Percentiles rank a stretch among this genome's conserved stretches.
Conservation (phyloP, 1,140 invertebrate species). For the Aricia agestis region DNA sequence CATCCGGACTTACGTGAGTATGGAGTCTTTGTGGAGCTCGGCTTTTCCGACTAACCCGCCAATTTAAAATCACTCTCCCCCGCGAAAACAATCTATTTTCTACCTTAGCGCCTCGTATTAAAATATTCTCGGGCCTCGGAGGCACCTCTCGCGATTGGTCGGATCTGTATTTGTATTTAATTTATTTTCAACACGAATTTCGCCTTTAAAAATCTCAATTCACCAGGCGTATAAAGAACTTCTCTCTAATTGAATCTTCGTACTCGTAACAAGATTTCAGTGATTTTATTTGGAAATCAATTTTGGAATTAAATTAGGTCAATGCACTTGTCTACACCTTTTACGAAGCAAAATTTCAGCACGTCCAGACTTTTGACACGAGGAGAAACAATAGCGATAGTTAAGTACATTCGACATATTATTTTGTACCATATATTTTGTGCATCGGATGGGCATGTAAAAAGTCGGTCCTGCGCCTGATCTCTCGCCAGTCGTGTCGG, state of each 20-base stretch:
- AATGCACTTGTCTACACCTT: background rate
- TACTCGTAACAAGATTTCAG: constrained; percentile 9
- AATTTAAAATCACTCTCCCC: constrained; percentile 10
- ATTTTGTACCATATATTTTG: no score
- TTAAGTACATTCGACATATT: no score
- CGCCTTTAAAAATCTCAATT: constrained; percentile 16
- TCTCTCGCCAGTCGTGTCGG: no score
- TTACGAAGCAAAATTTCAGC: background rate
- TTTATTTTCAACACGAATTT: constrained; percentile 16
- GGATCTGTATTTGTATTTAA: constrained; percentile 14
- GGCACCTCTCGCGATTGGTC: background rate
- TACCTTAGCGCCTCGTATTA: constrained; percentile 3
- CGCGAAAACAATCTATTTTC: constrained; percentile 5
- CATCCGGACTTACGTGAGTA: constrained; percentile 12
- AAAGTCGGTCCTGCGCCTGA: no score
- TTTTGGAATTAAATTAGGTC: constrained; percentile 3
- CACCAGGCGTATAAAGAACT: constrained; percentile 12
- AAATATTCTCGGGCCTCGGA: background rate
- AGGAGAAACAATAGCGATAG: no score
- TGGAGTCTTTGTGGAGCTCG: constrained; percentile 10
- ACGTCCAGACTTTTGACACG: background rate
- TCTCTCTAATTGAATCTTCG: constrained; percentile 14
- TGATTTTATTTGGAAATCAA: constrained; percentile 11
- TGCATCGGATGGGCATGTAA: no score
- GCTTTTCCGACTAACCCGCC: constrained; percentile 13